Conservation (phyloP, 2,888 invertebrate species). For the Tipula unca region DNA sequence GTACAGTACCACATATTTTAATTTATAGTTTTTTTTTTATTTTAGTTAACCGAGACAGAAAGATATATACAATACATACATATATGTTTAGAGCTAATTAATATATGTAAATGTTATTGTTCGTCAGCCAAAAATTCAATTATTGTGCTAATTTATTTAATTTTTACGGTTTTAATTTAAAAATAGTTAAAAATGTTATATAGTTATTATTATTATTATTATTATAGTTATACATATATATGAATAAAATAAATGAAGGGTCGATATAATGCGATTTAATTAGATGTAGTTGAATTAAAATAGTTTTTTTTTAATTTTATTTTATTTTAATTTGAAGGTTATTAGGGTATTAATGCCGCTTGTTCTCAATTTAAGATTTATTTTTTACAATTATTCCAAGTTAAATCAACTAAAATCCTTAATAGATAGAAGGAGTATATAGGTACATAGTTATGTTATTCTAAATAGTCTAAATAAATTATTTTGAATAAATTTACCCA, state of each 20-base stretch:
- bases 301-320: too few relatives aligned
- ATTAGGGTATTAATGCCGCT: neutral
- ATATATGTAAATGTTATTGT: neutral
- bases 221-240: neutral
- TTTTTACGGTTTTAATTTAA: neutral
- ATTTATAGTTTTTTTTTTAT: neutral
- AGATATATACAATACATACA: neutral
- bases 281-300: neutral
- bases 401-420: too few relatives aligned
- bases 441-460: too few relatives aligned
- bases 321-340: neutral
- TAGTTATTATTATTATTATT: too few relatives aligned
- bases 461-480: too few relatives aligned
- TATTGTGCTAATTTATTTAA: neutral
- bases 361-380: too few relatives aligned
- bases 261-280: neutral
- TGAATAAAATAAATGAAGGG: neutral
- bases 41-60: neutral
- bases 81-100: neutral
- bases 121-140: slow-evolving; percentile 14
- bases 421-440: too few relatives aligned
- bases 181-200: neutral
- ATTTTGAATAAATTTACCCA: too few relatives aligned
- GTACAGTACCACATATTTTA: neutral
- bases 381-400: too few relatives aligned